A percentile compares a stretch with the other conserved stretches of the same genome.
phyloP scores from a whole-genome alignment of 2,888 invertebrate genomes.

The Drosophila meridiana region DNA sequence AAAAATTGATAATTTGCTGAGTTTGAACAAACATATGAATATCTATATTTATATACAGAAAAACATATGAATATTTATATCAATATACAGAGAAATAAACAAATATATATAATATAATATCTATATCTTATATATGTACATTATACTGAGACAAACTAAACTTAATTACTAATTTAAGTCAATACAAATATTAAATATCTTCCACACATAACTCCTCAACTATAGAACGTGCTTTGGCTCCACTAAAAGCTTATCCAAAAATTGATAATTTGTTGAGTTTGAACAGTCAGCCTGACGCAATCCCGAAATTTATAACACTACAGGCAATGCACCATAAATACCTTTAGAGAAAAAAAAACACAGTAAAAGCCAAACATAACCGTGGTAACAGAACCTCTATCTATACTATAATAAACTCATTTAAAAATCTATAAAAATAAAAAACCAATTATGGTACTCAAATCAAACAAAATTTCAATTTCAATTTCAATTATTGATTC shows the following conservation, averaged over 20 bases:
- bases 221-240: not conserved
- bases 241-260: slow-evolving; percentile 22
- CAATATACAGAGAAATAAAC: not conserved
- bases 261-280: slow-evolving; percentile 47
- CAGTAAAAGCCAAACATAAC: slow-evolving; percentile 6
- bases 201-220: not conserved
- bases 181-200: not conserved
- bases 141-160: not conserved
- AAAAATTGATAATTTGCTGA: no score
- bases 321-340: slow-evolving; percentile 28
- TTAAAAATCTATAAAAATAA: not conserved
- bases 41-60: no score
- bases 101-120: not conserved
- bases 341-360: not conserved
- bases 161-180: no score
- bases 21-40: no score
- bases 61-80: no score
- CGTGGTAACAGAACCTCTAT: slow-evolving; percentile 4
- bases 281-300: slow-evolving; percentile 30
- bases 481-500: slow-evolving; percentile 15
- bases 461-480: not conserved
- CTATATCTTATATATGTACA: not conserved
- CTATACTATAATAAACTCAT: not conserved
- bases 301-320: slow-evolving; percentile 35
- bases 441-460: no score